phyloP scores from a whole-genome alignment of 2,113 vertebrate species.

The Thamnophis sirtalis region DNA sequence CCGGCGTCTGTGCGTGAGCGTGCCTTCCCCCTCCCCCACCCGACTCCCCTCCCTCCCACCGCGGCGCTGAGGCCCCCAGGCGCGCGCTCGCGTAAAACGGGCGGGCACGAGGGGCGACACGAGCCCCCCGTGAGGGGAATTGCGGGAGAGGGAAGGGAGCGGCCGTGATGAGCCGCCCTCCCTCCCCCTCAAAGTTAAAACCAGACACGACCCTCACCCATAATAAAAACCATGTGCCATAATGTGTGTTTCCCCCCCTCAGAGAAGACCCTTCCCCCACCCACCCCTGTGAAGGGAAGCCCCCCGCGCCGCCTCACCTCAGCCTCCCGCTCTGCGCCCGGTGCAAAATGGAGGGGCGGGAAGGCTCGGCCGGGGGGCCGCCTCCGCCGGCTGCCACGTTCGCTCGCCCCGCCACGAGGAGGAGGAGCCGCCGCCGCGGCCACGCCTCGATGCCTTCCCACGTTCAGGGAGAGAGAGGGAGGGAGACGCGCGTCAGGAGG shows the following conservation, averaged over 20 bases:
- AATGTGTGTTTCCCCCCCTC: background rate
- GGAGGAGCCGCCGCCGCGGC: background rate
- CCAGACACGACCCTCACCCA: too few species aligned
- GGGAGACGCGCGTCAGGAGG: background rate
- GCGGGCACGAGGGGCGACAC: too few species aligned
- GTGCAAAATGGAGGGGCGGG: background rate
- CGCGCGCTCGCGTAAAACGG: background rate
- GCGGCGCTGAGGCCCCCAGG: background rate
- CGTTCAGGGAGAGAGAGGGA: background rate
- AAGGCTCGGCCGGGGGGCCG: background rate
- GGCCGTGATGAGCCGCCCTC: too few species aligned
- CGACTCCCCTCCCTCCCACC: background rate
- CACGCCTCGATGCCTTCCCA: background rate
- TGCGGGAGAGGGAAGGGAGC: too few species aligned
- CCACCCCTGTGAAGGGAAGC: background rate
- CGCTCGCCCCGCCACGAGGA: background rate
- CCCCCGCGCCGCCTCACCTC: background rate
- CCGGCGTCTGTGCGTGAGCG: background rate
- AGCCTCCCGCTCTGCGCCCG: background rate
- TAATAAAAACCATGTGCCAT: too few species aligned
- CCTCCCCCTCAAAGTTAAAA: background rate
- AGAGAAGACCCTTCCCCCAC: background rate
- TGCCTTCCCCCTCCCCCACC: background rate
- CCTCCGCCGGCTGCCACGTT: background rate
- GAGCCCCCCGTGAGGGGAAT: background rate